phyloP scores from a whole-genome alignment of 1,140 invertebrate species.

The Archivesica marissinica region DNA sequence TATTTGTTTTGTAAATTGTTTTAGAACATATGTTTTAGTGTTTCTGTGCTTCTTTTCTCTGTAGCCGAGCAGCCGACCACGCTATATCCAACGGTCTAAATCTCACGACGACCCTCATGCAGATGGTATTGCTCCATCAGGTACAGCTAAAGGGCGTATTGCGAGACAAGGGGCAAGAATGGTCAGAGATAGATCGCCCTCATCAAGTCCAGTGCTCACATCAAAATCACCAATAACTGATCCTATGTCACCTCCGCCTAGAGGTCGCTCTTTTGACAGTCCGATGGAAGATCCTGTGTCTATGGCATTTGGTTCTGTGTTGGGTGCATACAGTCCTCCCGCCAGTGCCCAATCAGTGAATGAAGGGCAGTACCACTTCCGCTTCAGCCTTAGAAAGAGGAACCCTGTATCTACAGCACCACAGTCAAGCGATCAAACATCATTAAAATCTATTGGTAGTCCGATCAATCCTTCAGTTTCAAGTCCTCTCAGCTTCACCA shows the following conservation, averaged over 20 bases:
- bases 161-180: constrained; percentile 76
- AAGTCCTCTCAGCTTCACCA: not conserved
- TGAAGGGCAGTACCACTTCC: constrained; percentile 21
- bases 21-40: not conserved
- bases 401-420: not conserved
- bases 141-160: constrained; percentile 76
- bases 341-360: constrained; percentile 32
- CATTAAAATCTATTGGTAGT: not conserved
- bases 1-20: too few species aligned
- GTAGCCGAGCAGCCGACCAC: constrained; percentile 73
- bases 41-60: constrained; percentile 51
- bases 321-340: constrained; percentile 18
- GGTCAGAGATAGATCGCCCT: constrained; percentile 73
- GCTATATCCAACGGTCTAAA: constrained; percentile 81
- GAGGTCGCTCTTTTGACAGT: not conserved
- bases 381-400: constrained; percentile 38
- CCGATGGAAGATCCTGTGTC: constrained; percentile 28
- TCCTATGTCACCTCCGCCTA: constrained; percentile 18
- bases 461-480: not conserved
- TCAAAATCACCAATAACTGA: constrained; percentile 45
- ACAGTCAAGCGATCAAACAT: not conserved
- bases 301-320: constrained; percentile 18
- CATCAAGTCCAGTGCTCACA: constrained; percentile 69
- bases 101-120: constrained; percentile 81
- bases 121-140: constrained; percentile 72